Evolutionary conservation across 2,113 vertebrate species (phyloP).

Genomic region (Gopherus evgoodei): DNA sequence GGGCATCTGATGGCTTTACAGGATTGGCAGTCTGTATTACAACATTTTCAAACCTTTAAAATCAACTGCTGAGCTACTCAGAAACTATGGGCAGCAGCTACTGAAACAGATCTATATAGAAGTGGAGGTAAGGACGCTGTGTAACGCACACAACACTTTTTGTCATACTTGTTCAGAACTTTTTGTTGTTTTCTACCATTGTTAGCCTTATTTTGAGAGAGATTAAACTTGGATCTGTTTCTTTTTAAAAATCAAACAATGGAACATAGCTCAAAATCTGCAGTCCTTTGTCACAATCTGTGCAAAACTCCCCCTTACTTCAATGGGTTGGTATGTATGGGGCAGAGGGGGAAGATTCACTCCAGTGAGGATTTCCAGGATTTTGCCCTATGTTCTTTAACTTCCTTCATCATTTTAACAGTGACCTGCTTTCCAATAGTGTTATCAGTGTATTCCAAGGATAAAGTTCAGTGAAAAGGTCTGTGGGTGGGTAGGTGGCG

Average conservation of each 20-base stretch:
- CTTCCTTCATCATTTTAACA: background rate
- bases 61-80: slow-evolving; percentile 78
- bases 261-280: background rate
- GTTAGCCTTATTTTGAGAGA: background rate
- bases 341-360: background rate
- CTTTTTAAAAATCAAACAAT: background rate
- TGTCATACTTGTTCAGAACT: background rate
- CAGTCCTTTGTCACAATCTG: background rate
- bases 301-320: background rate
- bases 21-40: slow-evolving; percentile 74
- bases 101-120: slow-evolving; percentile 77
- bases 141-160: background rate
- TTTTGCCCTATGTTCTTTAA: background rate
- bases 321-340: background rate
- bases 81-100: slow-evolving; percentile 80
- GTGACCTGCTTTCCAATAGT: background rate
- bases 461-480: background rate
- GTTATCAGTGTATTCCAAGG: background rate
- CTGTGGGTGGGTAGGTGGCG: background rate
- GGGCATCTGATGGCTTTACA: slow-evolving; percentile 77
- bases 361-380: background rate
- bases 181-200: background rate
- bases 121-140: slow-evolving; percentile 68
- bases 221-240: background rate
- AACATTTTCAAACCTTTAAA: slow-evolving; percentile 80